Evolutionary conservation across 2,113 vertebrate species (phyloP), one percentile per base, ranked within the genome.

Genomic region (Pseudorasbora parva): DNA sequence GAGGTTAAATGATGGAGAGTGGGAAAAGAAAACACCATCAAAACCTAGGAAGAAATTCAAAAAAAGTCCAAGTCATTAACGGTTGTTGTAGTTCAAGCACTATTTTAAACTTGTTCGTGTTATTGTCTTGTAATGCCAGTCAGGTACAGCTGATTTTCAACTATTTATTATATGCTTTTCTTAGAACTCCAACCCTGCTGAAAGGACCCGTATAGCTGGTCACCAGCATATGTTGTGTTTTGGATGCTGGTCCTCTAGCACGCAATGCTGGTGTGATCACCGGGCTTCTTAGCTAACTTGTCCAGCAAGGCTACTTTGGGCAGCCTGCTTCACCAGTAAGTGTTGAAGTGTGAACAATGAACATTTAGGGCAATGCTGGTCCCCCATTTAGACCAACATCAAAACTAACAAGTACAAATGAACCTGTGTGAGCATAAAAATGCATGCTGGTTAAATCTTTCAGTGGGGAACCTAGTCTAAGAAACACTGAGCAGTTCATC

Each of bases 1-100:
- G 75, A 87, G 87, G 86, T 89, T 85, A 92, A 91, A 88, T 86
- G 86, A 87, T 88, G 87, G 27, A 81, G 30, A 80, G 77, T 64
- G 30, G 56, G 30, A 45, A 76, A n/a, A 21, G 51, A 41, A 37
- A 21, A 77, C 10, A 41, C 30, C 33, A 37, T 60, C 23, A 21
- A 21, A 37, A 64, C 21, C 23, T 77, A 77, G 51, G 23, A 74
- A 19, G 45, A 51, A 47, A 74, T 51, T 77, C 33, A n/a, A 77
- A 78, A n/a, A 78, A 85, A 33, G 81, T 10, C 33, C 19, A 66
- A 37, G 17, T 66, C 43, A 25, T 74, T 51, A 74, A 74, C 14
- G 72, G 45, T 47, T 10, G 11, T 47, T 45, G 12, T 49, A 74
- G 25, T 74, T 73, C 11, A 49, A 47, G n/a, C 45, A 27, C 43